phyloP scores from a whole-genome alignment of 2,797 vertebrate species.

The Silurus aristotelis region DNA sequence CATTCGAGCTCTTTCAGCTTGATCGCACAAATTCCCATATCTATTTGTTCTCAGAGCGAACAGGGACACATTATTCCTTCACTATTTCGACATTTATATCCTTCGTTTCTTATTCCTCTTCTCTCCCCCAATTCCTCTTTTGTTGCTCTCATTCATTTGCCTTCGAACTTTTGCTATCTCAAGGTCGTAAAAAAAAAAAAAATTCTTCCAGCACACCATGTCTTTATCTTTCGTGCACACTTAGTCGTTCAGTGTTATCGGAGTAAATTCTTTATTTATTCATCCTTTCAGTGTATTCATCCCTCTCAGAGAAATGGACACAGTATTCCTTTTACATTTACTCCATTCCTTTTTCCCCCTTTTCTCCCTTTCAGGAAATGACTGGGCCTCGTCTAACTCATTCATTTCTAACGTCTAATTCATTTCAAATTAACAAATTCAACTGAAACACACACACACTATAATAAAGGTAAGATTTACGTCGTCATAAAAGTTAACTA shows the following conservation, averaged over 20 bases:
- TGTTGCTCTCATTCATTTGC: no score
- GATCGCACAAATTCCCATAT: no score
- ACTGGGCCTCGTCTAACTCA: no score
- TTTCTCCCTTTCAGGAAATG: neutral
- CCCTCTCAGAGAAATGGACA: neutral
- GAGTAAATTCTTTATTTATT: neutral
- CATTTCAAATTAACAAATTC: neutral
- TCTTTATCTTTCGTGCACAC: neutral
- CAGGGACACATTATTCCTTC: no score
- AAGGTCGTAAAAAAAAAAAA: neutral
- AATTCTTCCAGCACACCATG: neutral
- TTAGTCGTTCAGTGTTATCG: neutral
- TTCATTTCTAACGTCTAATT: neutral
- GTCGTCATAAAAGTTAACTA: no score
- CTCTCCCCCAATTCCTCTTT: no score
- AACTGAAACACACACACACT: neutral
- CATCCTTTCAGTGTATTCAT: neutral
- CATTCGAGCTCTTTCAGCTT: neutral
- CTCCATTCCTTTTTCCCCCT: neutral
- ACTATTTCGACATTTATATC: no score
- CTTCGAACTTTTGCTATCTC: neutral
- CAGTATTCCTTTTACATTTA: neutral
- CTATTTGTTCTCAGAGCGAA: no score
- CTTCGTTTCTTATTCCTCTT: neutral
- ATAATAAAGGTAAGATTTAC: no score